These are phyloP conservation scores for Pitta sordida DNA, from an alignment of 2,113 vertebrate species.

Conservation along the genomic window DNA sequence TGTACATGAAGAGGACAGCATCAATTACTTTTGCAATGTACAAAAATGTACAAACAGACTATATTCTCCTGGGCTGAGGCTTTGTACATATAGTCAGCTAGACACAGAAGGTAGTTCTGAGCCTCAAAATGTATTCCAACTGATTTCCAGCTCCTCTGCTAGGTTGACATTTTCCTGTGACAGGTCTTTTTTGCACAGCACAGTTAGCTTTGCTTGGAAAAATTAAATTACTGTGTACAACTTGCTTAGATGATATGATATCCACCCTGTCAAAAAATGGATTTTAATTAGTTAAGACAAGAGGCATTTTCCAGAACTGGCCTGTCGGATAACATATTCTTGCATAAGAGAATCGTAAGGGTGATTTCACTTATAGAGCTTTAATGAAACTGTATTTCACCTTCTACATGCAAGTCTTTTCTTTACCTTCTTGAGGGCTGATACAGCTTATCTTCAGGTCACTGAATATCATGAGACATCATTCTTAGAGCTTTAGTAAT, in stretches of 20 bases:
- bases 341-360: constrained; percentile 48
- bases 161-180: constrained; percentile 54
- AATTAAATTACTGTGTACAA: constrained; percentile 69
- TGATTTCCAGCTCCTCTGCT: constrained; percentile 28
- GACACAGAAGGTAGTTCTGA: constrained; percentile 12
- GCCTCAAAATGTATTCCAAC: constrained; percentile 18
- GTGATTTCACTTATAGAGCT: constrained; percentile 62
- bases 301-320: constrained; percentile 64
- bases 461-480: constrained; percentile 56
- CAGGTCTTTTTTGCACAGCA: constrained; percentile 15
- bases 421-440: constrained; percentile 51
- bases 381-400: constrained; percentile 62
- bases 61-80: constrained; percentile 32
- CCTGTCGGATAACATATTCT: constrained; percentile 63
- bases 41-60: constrained; percentile 20
- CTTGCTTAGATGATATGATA: constrained; percentile 58
- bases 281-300: constrained; percentile 74
- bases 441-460: constrained; percentile 57
- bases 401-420: constrained; percentile 31
- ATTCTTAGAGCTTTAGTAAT: constrained; percentile 53
- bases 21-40: not conserved
- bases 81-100: constrained; percentile 11
- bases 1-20: not conserved
- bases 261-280: constrained; percentile 70
- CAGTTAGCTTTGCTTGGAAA: constrained; percentile 56